Evolutionary conservation across 2,888 invertebrate species (phyloP).

Genomic region (Anoplius nigerrimus): DNA sequence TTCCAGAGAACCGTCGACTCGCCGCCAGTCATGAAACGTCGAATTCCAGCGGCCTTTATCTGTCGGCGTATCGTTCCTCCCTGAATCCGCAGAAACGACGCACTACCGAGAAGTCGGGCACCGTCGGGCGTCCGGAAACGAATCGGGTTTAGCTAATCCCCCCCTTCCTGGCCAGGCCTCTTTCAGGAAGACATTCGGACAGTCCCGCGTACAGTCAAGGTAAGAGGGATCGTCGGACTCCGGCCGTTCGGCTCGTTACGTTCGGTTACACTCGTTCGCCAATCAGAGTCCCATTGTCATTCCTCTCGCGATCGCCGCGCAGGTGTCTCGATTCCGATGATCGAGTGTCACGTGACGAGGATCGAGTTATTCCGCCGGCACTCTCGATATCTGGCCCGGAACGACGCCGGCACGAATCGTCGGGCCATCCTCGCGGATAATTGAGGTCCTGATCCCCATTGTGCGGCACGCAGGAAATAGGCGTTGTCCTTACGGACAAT

Average conservation of each 20-base stretch:
- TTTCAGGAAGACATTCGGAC: constrained; percentile 27
- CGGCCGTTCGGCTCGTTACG: background rate
- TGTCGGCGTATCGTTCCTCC: background rate
- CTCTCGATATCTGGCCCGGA: too few relatives aligned
- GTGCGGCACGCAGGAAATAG: constrained; percentile 22
- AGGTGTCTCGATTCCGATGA: background rate
- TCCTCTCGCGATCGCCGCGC: background rate
- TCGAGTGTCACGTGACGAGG: constrained; percentile 3
- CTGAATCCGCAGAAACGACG: background rate
- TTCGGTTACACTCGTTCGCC: background rate
- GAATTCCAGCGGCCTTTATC: background rate
- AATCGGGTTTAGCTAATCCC: constrained; percentile 23
- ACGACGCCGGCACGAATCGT: background rate
- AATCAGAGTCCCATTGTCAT: background rate
- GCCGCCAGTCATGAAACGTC: too few relatives aligned
- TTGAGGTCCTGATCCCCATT: constrained; percentile 19
- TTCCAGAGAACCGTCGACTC: constrained; percentile 10
- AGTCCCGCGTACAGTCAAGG: background rate
- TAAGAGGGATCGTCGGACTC: background rate
- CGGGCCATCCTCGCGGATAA: constrained; percentile 15
- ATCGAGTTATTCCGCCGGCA: too few relatives aligned
- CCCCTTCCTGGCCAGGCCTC: constrained; percentile 10
- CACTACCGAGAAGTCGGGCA: constrained; percentile 11
- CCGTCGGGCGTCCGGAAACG: constrained; percentile 17
- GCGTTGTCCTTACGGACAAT: constrained; percentile 15